Percentiles rank a stretch among this genome's conserved stretches.
These are phyloP conservation scores for Furnarius figulus DNA, from an alignment of 2,113 vertebrate genomes.

Conservation along the genomic window DNA sequence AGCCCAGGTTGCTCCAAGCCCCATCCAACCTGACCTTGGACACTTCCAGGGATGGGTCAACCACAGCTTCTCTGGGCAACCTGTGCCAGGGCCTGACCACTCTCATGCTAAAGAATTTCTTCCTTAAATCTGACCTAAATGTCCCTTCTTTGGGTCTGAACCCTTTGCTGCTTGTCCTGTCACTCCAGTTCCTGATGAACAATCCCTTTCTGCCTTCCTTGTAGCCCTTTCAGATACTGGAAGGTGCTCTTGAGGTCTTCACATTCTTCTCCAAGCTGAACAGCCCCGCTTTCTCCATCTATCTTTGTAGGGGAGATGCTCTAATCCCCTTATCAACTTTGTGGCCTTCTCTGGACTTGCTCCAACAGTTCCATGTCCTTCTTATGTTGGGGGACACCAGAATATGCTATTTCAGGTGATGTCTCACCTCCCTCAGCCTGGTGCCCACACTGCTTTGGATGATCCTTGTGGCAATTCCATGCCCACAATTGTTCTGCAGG, in stretches of 20 bases:
- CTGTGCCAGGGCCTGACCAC: fast-evolving
- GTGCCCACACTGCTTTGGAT: background rate
- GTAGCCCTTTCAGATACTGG: background rate
- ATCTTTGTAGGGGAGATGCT: background rate
- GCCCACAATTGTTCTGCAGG: background rate
- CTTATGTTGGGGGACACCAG: background rate
- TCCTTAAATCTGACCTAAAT: no score
- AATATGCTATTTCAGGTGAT: fast-evolving
- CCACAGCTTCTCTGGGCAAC: background rate
- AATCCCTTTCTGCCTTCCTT: background rate
- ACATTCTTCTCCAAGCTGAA: background rate
- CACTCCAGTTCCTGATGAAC: background rate
- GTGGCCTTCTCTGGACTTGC: background rate
- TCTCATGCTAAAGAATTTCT: background rate
- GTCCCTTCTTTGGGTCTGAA: background rate
- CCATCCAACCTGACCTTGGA: fast-evolving
- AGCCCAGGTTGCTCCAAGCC: background rate
- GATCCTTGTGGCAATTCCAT: background rate
- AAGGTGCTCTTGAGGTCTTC: background rate
- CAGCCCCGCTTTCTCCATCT: background rate
- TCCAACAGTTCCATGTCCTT: background rate
- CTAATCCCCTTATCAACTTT: background rate
- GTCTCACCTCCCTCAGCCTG: background rate
- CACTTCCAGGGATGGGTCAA: background rate
- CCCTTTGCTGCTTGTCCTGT: no score